A percentile compares a stretch with the other conserved stretches of the same genome.
Evolutionary conservation across 2,888 invertebrate genomes (phyloP).

Genomic region (Dastarcus helophoroides): DNA sequence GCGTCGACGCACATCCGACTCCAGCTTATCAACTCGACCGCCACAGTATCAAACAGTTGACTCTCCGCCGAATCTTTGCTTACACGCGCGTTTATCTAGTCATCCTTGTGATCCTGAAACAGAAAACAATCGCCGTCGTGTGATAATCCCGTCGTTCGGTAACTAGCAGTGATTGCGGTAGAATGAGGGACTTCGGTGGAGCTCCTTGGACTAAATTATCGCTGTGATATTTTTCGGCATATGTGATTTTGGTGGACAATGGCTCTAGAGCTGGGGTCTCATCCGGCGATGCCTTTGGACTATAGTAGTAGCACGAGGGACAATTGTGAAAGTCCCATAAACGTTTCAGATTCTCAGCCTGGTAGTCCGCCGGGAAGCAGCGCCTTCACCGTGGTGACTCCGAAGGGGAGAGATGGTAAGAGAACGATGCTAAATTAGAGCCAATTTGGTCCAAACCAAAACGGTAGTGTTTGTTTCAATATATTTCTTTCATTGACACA

Average conservation of each 20-base stretch:
- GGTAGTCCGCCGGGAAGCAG: constrained; percentile 38
- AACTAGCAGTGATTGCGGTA: too few species aligned
- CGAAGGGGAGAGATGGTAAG: constrained; percentile 42
- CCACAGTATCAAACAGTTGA: constrained; percentile 31
- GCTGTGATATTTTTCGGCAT: too few species aligned
- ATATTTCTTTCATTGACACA: too few species aligned
- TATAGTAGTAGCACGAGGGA: constrained; percentile 42
- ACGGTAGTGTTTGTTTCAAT: too few species aligned
- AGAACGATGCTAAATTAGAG: too few species aligned
- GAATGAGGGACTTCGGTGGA: too few species aligned
- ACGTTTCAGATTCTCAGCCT: constrained; percentile 28
- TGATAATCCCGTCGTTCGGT: too few species aligned
- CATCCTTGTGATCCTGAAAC: constrained; percentile 1
- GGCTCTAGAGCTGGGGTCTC: constrained; percentile 51
- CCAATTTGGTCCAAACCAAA: too few species aligned
- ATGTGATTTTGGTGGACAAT: too few species aligned
- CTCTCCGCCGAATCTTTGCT: constrained; percentile 27
- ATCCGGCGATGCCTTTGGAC: constrained; percentile 55
- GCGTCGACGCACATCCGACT: constrained; percentile 11
- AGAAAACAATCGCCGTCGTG: not conserved
- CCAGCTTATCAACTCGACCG: constrained; percentile 26
- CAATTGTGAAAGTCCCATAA: constrained; percentile 28
- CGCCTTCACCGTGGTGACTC: constrained; percentile 57
- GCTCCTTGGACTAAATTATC: too few species aligned
- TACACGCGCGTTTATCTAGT: constrained; percentile 20